A percentile compares a stretch with the other conserved stretches of the same genome.
Conservation (phyloP, 2,888 invertebrate genomes). For the Spodoptera exigua region DNA sequence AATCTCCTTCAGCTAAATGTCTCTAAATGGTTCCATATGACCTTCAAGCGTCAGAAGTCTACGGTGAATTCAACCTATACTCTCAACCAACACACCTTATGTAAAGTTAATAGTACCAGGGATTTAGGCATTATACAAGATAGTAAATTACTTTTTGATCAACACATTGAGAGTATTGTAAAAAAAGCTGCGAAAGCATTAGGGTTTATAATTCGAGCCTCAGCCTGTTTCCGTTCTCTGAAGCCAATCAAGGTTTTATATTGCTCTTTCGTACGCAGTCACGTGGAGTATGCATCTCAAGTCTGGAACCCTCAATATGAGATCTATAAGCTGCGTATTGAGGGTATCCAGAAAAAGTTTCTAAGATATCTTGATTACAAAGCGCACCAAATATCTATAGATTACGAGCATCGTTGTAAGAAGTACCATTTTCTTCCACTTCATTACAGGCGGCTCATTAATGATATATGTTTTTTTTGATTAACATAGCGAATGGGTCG, state of each 20-base stretch:
- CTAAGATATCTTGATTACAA: conserved; percentile 3
- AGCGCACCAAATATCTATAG: not conserved
- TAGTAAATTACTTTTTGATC: conserved; percentile 1
- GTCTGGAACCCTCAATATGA: conserved; percentile 4
- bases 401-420: conserved; percentile 2
- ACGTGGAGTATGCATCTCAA: conserved; percentile 14
- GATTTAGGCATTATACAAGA: no score
- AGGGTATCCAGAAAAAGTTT: no score
- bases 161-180: conserved; percentile 9
- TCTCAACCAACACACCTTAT: not conserved
- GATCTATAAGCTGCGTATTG: no score
- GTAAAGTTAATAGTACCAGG: not conserved
- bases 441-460: no score
- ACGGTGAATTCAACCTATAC: not conserved
- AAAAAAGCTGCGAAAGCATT: conserved; percentile 6
- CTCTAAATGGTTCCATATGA: not conserved
- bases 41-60: conserved; percentile 1
- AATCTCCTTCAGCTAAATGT: conserved; percentile 14
- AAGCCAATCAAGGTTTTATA: conserved; percentile 12
- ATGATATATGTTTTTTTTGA: conserved; percentile 1
- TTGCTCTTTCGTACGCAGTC: conserved; percentile 9
- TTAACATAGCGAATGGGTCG: conserved; percentile 10
- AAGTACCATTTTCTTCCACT: conserved; percentile 9
- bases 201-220: conserved; percentile 7
- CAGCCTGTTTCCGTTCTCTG: conserved; percentile 5